Conservation (phyloP, 2,888 invertebrate genomes). For the Orchesella flavescens region DNA sequence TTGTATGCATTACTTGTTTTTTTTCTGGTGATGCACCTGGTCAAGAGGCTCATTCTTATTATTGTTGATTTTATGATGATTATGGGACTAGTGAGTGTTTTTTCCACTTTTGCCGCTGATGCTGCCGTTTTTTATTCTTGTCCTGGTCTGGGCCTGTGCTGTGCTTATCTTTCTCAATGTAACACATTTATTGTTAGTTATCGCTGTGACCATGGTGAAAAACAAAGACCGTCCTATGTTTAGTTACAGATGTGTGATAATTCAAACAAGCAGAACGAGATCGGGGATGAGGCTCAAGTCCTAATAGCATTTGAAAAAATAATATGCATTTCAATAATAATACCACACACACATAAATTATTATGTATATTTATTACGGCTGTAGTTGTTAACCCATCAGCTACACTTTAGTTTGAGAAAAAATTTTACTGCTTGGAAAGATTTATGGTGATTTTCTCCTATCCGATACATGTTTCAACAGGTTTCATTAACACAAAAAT, state of each 20-base stretch:
- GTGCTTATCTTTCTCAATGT: constrained; percentile 32
- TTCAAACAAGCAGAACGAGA: constrained; percentile 8
- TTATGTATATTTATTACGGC: constrained; percentile 35
- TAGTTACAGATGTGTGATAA: background rate
- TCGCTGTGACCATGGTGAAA: constrained; percentile 17
- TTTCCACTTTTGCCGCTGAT: constrained; percentile 34
- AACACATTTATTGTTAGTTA: constrained; percentile 57
- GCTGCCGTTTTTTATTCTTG: constrained; percentile 41
- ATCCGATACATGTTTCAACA: constrained; percentile 57
- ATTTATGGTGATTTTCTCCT: constrained; percentile 59
- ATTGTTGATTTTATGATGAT: constrained; percentile 65
- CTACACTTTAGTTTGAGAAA: constrained; percentile 22
- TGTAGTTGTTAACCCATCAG: constrained; percentile 11
- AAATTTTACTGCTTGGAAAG: constrained; percentile 33
- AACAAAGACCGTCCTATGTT: background rate
- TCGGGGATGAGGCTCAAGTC: background rate
- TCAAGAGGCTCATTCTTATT: constrained; percentile 33
- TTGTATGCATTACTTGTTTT: constrained; percentile 52
- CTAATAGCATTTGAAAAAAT: background rate
- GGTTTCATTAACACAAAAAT: constrained; percentile 58
- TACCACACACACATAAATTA: constrained; percentile 26
- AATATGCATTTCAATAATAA: background rate
- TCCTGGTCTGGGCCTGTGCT: constrained; percentile 44
- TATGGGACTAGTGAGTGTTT: constrained; percentile 63
- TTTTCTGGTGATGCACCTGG: constrained; percentile 51